Evolutionary conservation across 2,888 invertebrate genomes (phyloP).

Genomic region (Penaeus monodon): DNA sequence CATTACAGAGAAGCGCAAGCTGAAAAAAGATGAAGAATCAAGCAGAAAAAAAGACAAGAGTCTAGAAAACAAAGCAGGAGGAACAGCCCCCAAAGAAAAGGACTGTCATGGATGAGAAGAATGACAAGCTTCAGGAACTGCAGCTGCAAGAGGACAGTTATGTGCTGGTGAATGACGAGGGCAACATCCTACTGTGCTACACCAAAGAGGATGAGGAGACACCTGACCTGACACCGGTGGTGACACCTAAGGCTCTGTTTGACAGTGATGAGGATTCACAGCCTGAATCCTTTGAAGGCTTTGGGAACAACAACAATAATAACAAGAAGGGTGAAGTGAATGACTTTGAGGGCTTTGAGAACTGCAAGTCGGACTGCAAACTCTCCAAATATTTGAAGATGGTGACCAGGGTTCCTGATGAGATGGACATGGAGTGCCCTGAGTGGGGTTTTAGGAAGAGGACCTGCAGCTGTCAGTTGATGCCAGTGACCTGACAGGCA

Average conservation of each 20-base stretch:
- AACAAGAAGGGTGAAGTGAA: not conserved
- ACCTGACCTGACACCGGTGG: not conserved
- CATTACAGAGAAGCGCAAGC: not conserved
- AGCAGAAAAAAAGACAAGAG: not conserved
- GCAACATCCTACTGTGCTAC: slow-evolving; percentile 23
- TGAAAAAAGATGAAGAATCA: slow-evolving; percentile 3
- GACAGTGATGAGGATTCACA: not conserved
- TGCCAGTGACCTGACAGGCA: slow-evolving; percentile 22
- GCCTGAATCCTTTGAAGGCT: not conserved
- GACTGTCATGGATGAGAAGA: not conserved
- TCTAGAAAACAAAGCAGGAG: not conserved
- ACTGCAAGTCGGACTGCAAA: slow-evolving; percentile 17
- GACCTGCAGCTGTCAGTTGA: slow-evolving; percentile 38
- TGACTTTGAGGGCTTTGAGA: slow-evolving; percentile 52
- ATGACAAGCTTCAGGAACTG: not conserved
- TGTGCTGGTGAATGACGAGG: slow-evolving; percentile 37
- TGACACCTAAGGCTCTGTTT: not conserved
- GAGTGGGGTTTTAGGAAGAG: slow-evolving; percentile 44
- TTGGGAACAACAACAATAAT: slow-evolving; percentile 4
- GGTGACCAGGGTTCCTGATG: slow-evolving; percentile 28
- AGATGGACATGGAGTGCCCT: slow-evolving; percentile 48
- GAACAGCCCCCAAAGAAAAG: not conserved
- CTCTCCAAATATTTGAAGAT: slow-evolving; percentile 34
- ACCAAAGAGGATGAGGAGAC: slow-evolving; percentile 25
- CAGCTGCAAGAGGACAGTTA: not conserved